These are phyloP conservation scores for Nanorana parkeri DNA, from an alignment of 2,113 vertebrate genomes.

Conservation along the genomic window DNA sequence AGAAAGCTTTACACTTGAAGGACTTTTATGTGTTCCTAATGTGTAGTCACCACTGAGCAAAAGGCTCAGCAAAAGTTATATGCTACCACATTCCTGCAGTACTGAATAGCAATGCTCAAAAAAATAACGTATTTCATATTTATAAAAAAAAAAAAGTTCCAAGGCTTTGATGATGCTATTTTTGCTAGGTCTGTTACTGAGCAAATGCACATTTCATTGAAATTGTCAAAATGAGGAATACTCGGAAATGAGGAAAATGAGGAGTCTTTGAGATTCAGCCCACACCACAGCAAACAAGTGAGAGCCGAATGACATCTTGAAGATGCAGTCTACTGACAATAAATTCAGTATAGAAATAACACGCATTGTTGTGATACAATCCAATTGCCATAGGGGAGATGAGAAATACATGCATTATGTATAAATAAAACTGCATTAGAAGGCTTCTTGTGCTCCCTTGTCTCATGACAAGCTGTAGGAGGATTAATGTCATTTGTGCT, in stretches of 20 bases:
- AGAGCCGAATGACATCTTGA: conserved; percentile 37
- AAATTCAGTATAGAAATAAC: conserved; percentile 45
- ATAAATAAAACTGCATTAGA: conserved; percentile 47
- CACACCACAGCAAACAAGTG: conserved; percentile 34
- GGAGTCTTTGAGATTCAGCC: conserved; percentile 50
- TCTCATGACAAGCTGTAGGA: conserved; percentile 16
- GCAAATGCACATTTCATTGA: conserved; percentile 28
- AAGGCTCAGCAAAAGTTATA: not conserved
- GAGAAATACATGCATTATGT: conserved; percentile 49
- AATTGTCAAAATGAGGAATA: conserved; percentile 19
- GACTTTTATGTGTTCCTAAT: conserved; percentile 4
- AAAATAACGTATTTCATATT: conserved; percentile 20
- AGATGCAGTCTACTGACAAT: conserved; percentile 33
- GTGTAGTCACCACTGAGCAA: not conserved
- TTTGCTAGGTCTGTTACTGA: conserved; percentile 1
- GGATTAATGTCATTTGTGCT: conserved; percentile 33
- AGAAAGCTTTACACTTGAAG: not conserved
- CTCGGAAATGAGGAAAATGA: not conserved
- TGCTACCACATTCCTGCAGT: not conserved
- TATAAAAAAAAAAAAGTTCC: not conserved
- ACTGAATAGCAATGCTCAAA: not conserved
- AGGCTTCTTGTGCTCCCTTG: not conserved
- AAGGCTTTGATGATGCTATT: conserved; percentile 21
- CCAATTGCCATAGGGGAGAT: conserved; percentile 34
- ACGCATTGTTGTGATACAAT: conserved; percentile 34